These are phyloP conservation scores for Tragelaphus buxtoni DNA, from an alignment of 2,113 vertebrate species.

Conservation along the genomic window DNA sequence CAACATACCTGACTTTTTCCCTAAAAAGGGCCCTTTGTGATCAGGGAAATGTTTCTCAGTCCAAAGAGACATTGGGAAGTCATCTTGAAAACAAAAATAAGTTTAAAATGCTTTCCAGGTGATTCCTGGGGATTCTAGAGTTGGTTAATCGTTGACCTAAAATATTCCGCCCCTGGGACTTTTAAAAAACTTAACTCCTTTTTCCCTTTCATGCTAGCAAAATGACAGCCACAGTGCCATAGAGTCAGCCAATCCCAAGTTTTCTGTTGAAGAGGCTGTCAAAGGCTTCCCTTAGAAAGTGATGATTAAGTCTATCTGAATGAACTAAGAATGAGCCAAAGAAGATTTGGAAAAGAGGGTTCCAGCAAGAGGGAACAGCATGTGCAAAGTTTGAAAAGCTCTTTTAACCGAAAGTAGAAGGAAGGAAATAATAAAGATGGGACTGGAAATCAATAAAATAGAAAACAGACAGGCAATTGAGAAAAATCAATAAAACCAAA, in stretches of 20 bases:
- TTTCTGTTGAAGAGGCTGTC: background rate
- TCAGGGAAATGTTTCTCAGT: background rate
- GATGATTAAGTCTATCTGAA: background rate
- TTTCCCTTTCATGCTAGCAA: background rate
- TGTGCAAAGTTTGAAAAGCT: background rate
- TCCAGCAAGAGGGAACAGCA: background rate
- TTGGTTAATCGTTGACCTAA: background rate
- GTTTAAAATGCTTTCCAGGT: background rate
- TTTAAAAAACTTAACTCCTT: background rate
- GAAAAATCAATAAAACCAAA: constrained; percentile 36
- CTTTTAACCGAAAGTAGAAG: background rate
- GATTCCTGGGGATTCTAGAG: background rate
- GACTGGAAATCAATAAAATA: constrained; percentile 30
- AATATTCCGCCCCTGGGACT: background rate
- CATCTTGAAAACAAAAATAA: background rate
- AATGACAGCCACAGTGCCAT: background rate
- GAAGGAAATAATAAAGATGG: constrained; percentile 14
- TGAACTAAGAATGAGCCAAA: background rate
- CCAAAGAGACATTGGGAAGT: background rate
- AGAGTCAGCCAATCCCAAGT: background rate
- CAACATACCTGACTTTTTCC: background rate
- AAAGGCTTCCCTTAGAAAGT: background rate
- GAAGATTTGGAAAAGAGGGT: background rate
- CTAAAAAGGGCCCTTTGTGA: background rate
- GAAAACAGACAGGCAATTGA: constrained; percentile 32